A percentile compares a stretch with the other conserved stretches of the same genome.
Evolutionary conservation across 64 coral and sea anemone genomes (phyloP).

Genomic region (Montipora sp.): DNA sequence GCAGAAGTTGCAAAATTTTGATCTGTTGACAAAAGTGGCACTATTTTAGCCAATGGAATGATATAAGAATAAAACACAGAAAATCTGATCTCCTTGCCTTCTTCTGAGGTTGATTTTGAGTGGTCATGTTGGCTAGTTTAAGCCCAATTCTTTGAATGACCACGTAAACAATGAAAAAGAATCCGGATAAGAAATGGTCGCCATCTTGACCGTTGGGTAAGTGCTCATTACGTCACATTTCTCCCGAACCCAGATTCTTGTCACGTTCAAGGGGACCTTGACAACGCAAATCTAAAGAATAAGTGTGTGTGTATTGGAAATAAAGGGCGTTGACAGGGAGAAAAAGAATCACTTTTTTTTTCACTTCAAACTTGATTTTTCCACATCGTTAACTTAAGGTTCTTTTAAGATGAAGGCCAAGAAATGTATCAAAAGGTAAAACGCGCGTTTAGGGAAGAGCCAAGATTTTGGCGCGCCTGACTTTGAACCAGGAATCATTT

Average conservation of each 20-base stretch:
- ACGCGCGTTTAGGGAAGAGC: no score
- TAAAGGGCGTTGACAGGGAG: no score
- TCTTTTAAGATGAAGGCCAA: no score
- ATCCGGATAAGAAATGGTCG: not conserved
- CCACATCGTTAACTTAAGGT: no score
- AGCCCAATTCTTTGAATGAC: not conserved
- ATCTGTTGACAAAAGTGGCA: conserved; percentile 39
- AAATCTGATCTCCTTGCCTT: conserved; percentile 31
- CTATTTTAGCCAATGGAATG: not conserved
- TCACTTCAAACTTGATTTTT: no score
- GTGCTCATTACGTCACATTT: conserved; percentile 9
- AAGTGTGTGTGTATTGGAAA: no score
- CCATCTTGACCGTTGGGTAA: not conserved
- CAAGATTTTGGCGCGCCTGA: no score
- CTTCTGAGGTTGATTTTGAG: conserved; percentile 78
- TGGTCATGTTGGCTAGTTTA: conserved; percentile 42
- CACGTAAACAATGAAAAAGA: not conserved
- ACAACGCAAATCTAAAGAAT: no score
- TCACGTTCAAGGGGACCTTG: not conserved
- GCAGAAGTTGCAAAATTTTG: conserved; percentile 83
- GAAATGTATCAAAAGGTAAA: no score
- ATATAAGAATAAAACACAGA: not conserved
- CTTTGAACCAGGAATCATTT: no score
- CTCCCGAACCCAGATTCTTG: not conserved
- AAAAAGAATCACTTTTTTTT: no score